Evolutionary conservation across 2,797 vertebrate species (phyloP).

Genomic region (Telmatherina bonti): DNA sequence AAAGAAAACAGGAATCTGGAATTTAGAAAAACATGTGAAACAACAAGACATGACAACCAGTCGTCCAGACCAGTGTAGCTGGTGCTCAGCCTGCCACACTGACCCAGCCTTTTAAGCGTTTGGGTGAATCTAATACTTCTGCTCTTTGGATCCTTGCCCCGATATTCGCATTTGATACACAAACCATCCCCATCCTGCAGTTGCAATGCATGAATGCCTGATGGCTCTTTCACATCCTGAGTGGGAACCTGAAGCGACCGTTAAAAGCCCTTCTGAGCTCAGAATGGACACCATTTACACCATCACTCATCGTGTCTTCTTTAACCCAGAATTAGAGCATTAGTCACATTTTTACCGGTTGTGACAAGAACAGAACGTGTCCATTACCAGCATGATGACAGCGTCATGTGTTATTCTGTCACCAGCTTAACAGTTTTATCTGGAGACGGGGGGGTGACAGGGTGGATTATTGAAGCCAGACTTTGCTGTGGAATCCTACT

Average conservation of each 20-base stretch:
- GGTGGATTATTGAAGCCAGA: constrained; percentile 21
- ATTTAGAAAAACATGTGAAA: too few relatives aligned
- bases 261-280: background rate
- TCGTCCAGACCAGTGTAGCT: too few relatives aligned
- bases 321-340: constrained; percentile 14
- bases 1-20: too few relatives aligned
- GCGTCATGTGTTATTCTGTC: constrained; percentile 2
- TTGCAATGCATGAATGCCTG: constrained; percentile 14
- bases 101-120: too few relatives aligned
- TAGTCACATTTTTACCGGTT: constrained; percentile 43
- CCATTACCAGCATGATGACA: constrained; percentile 11
- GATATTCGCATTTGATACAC: too few relatives aligned
- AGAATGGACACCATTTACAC: constrained; percentile 22
- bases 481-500: background rate
- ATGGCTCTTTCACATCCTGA: constrained; percentile 3
- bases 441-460: constrained; percentile 15
- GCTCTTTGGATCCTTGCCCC: background rate
- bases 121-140: background rate
- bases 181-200: too few relatives aligned
- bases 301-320: constrained; percentile 20
- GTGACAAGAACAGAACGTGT: constrained; percentile 15
- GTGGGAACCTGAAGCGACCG: constrained; percentile 12
- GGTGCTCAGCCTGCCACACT: too few relatives aligned
- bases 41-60: too few relatives aligned
- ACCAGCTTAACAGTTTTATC: constrained; percentile 1